Evolutionary conservation across 2,113 vertebrate genomes (phyloP), one percentile per base, ranked within the genome.

Genomic region (Hymenochirus boettgeri): DNA sequence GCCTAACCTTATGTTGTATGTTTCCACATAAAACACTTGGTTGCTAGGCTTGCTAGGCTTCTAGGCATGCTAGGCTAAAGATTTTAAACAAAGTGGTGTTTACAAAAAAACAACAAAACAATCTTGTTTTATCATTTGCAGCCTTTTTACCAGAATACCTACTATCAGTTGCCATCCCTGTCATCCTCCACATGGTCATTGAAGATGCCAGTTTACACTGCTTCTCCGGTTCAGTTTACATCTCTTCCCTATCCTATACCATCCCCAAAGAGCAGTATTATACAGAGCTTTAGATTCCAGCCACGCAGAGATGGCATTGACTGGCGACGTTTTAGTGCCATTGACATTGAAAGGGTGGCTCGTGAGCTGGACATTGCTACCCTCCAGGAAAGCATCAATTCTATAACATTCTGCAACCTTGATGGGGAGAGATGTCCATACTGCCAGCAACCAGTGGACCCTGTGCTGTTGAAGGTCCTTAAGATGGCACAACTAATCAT

Each of bases 401-500:
- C 73, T 0, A 31, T 90, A 23, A 88, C 85, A 23, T 91, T 88
- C 74, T 88, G 88, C 31, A 77, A 80, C 26, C 61, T 88, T 54
- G 84, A 77, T 1, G 59, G 51, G 0, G 89, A 89, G 55, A 63
- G 23, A 2, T 90, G 89, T 19, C 77, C 77, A 1, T 77, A 72
- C 63, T 91, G 89, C 0, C 55, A 82, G 48, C 79, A 84, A 27
- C 78, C 80, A 0, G 75, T 76, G 0, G 88, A 90, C 65, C 81
- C 77, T 0, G 22, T 64, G 9, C 74, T 91, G 70, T 70, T 90
- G 25, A 90, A 89, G 71, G 77, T 90, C 23, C 72, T 91, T 2
- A 77, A 82, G 26, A 73, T 91, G 82, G 87, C 90, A 0, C 88
- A 91, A 78, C 74, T 91, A 62, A 89, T 48, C 75, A 88, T 85